Base-by-base conservation (phyloP, 1,140 invertebrate species). In the Lasioglossum albipes region DNA sequence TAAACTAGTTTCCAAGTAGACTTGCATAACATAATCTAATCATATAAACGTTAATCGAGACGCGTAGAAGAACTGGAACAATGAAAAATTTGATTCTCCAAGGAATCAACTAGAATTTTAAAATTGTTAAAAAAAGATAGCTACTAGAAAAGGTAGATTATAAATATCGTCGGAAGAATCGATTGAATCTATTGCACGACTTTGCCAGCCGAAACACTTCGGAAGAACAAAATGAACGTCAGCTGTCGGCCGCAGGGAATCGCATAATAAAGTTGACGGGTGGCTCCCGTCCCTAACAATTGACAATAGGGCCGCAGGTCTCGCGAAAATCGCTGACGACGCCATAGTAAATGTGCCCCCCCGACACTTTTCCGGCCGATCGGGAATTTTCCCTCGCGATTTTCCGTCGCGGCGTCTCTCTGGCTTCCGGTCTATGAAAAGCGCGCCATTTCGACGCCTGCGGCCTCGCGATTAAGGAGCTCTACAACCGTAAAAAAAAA, bases 251-350 rank as follows among this genome's bases (percentile, higher is more conserved):
- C 42, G 27, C 36, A 59, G 75, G 59, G 16, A 52, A 72, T 72
- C n/a, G n/a, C 42, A 78, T 78, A 72, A 78, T 78, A 78, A 78
- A 78, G 71, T 72, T 68, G 59, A 71, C 45, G 13, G 59, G n/a
- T 27, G 31, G 27, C 45, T 45, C 36, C 41, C 68, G 20, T 2
- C 31, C 10, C 59, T 78, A 78, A 78, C 68, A 71, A 77, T 77
- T 22, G 75, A 71, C 67, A 72, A 72, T 78, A 20, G 66, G 13
- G 42, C 10, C 61, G 57, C 75, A 20, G 52, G 22, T 69, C 54
- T 65, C 36, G 52, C 20, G 67, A 70, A 70, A 77, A 77, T 77
- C 75, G 67, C 67, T 77, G 75, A 77, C 67, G 27, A 16, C 67
- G 57, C 61, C 18, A 9, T 49, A 62, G 27, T 61, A 49, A 61